Percentiles rank a stretch among this genome's conserved stretches.
phyloP scores from a whole-genome alignment of 2,888 invertebrate genomes.

The Megamerina dolium region DNA sequence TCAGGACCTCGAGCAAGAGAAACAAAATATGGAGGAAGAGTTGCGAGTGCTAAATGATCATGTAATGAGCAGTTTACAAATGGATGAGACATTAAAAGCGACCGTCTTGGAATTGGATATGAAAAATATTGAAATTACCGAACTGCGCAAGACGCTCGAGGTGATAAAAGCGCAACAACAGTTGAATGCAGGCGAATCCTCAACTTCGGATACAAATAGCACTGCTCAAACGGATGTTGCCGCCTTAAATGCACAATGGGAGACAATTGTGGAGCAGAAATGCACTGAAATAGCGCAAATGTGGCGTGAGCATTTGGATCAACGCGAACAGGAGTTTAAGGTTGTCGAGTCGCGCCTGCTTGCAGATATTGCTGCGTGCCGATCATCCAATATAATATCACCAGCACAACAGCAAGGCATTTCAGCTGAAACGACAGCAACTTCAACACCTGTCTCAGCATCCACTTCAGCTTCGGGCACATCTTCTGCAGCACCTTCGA shows the following conservation, averaged over 20 bases:
- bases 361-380: constrained; percentile 48
- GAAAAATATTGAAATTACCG: constrained; percentile 46
- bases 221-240: constrained; percentile 20
- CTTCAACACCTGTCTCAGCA: constrained; percentile 22
- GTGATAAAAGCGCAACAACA: constrained; percentile 15
- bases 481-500: constrained; percentile 23
- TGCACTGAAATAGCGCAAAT: constrained; percentile 64
- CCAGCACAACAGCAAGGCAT: constrained; percentile 10
- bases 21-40: constrained; percentile 44
- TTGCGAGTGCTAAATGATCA: constrained; percentile 46
- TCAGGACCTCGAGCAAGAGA: constrained; percentile 34
- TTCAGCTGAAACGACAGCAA: constrained; percentile 23
- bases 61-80: constrained; percentile 39
- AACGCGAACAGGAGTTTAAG: constrained; percentile 59
- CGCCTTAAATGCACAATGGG: constrained; percentile 46
- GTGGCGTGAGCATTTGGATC: constrained; percentile 64
- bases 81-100: constrained; percentile 45
- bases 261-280: constrained; percentile 59
- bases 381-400: constrained; percentile 30
- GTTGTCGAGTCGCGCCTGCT: constrained; percentile 52
- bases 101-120: constrained; percentile 41
- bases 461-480: constrained; percentile 21
- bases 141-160: constrained; percentile 37
- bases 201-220: not conserved
- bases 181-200: not conserved